Evolutionary conservation across 2,888 invertebrate genomes (phyloP).

Genomic region (Tinea pellionella): DNA sequence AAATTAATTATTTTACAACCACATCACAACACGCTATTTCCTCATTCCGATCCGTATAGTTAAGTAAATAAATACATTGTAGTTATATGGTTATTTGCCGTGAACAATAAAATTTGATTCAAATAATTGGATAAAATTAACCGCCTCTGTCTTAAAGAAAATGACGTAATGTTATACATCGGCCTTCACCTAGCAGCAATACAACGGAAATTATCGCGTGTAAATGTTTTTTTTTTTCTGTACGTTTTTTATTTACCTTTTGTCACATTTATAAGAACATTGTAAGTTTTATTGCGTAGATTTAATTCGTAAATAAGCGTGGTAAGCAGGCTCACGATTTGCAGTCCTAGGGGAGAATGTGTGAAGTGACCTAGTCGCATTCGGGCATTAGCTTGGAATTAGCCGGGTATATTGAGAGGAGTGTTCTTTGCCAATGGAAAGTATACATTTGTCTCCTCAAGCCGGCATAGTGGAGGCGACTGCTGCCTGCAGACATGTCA

Average conservation of each 20-base stretch:
- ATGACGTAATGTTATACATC: constrained; percentile 27
- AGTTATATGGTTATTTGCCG: not conserved
- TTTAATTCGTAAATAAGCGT: not conserved
- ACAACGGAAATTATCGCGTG: constrained; percentile 38
- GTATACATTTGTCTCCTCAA: too few relatives aligned
- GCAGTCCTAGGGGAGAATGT: too few relatives aligned
- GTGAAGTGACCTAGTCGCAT: too few relatives aligned
- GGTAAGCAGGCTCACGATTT: too few relatives aligned
- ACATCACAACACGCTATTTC: constrained; percentile 2
- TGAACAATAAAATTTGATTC: constrained; percentile 7
- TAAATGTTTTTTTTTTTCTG: constrained; percentile 14
- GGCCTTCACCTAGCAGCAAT: constrained; percentile 37
- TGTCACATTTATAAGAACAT: not conserved
- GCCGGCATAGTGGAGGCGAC: too few relatives aligned
- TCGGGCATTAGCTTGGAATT: too few relatives aligned
- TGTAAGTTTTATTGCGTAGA: not conserved
- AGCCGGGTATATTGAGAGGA: too few relatives aligned
- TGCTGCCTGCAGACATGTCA: too few relatives aligned
- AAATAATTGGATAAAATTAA: constrained; percentile 1
- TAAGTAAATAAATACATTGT: not conserved
- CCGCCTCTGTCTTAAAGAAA: not conserved
- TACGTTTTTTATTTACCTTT: constrained; percentile 22
- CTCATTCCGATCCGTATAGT: not conserved
- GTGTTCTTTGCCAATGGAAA: too few relatives aligned
- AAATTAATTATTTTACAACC: not conserved